A percentile compares a stretch with the other conserved stretches of the same genome.
Evolutionary conservation across 2,797 vertebrate genomes (phyloP).

Genomic region (Lepilemur septentrionalis): DNA sequence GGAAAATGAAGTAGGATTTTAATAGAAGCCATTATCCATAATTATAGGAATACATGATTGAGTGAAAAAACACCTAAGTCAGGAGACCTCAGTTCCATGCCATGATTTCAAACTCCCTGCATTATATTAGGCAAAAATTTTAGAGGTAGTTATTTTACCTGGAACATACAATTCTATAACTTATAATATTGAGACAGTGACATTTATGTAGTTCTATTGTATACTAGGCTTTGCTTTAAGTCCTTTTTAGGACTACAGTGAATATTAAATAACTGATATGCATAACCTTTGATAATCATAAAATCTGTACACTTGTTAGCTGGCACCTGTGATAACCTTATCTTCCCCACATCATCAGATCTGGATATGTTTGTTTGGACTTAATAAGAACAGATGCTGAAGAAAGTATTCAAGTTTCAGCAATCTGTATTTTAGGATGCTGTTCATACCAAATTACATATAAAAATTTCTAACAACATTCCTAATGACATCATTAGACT

Average conservation of each 20-base stretch:
- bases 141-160: not conserved
- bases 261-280: not conserved
- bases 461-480: not conserved
- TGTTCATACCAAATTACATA: not conserved
- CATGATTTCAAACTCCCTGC: not conserved
- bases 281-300: not conserved
- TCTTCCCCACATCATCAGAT: not conserved
- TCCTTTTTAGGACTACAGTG: not conserved
- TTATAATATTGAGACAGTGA: not conserved
- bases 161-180: not conserved
- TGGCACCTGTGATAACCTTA: not conserved
- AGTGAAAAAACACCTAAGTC: not conserved
- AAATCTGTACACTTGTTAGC: not conserved
- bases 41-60: not conserved
- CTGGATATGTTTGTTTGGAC: not conserved
- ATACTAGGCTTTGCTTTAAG: not conserved
- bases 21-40: not conserved
- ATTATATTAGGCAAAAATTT: not conserved
- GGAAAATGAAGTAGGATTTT: not conserved
- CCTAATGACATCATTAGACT: not conserved
- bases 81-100: not conserved
- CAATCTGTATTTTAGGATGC: not conserved
- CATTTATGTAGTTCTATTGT: not conserved
- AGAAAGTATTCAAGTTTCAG: not conserved
- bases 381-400: not conserved